Evolutionary conservation across 1,140 invertebrate genomes (phyloP), one percentile per base, ranked within the genome.

Genomic region (Radopholus similis): DNA sequence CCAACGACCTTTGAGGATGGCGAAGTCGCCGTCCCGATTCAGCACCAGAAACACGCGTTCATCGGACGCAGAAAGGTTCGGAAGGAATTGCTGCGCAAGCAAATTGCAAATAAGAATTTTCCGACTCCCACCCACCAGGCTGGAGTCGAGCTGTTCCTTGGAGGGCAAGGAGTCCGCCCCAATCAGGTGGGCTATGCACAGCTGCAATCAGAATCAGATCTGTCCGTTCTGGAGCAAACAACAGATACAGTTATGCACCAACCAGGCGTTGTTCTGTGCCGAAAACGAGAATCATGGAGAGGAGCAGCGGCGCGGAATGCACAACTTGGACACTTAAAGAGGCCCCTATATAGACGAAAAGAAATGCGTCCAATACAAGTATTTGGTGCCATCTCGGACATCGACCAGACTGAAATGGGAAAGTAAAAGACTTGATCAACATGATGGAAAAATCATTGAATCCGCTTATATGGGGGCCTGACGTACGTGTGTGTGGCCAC

Each of bases 101-200:
- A 5, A 13, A n/a, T 28, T 34, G 5, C 55, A 21, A 13, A 18
- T 44, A 57, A 35, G 1, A 4, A 15, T 18, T 8, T 2, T n/a
- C n/a, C n/a, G n/a, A n/a, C n/a, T n/a, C n/a, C n/a, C n/a, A n/a
- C 0, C 13, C 18, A 76, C 74, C 34, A 77, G 58, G 71, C 77
- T 78, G 3, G 73, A 65, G 60, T 77, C 75, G 18, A 77, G 65
- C 66, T 77, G 75, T 42, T 75, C 70, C 57, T 76, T 77, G n/a
- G 73, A 75, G n/a, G 75, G 75, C 26, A 77, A 35, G 38, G 65
- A 71, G 38, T 77, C 75, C 11, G 75, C 68, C n/a, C 76, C 76
- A 47, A 77, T 77, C 35, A 77, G 64, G 63, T 77, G 75, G 11
- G 73, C 53, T 76, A 77, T 78, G 30, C 62, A 59, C 5, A 77